Base-by-base conservation (phyloP, 37 sponge, comb jelly and placozoan genomes). In the Tethya wilhelma region DNA sequence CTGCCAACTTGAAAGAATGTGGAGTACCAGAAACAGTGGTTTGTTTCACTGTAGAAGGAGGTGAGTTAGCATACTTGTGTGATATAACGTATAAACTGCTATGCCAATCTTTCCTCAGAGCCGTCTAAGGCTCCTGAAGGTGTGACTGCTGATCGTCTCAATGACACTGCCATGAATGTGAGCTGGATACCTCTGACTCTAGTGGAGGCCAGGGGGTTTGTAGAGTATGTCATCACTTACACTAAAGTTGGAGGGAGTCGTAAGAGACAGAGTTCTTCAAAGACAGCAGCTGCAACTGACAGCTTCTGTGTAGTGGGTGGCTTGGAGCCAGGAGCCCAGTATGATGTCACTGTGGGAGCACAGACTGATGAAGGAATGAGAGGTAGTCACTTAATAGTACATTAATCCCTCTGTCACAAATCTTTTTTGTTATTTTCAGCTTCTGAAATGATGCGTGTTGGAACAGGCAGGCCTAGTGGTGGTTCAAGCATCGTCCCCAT, bases 11-110 rank as follows among this genome's bases (percentile, higher is more conserved):
- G 8, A 45, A 2, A 20, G 78, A 65, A 7, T 77, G 78, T 77
- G 78, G 78, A 5, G 46, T 2, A 1, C 6, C 20, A 5, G 14
- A 4, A 1, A 1, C 8, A 39, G 9, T 45, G 7, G 44, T 19
- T 42, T 77, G 59, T 46, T 77, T 77, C 29, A 44, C 78, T n/a
- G 7, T 26, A 34, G 65, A 77, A 64, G 78, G 78, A 77, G 65
- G 75, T 75, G 43, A 38, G 59, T 59, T 8, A 4, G 67, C 31
- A 66, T 73, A 2, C 36, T 32, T 29, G 39, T 26, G 26, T 22
- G 19, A 23, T 6, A 4, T 31, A 28, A 55, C 31, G 3, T 17
- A 32, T 73, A 30, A 4, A 7, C 5, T 30, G 2, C 66, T 26
- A 65, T 65, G 3, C 20, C 66, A 19, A 5, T 28, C 6, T 6